phyloP scores from a whole-genome alignment of 2,113 vertebrate genomes.

The Oceanodroma tethys region DNA sequence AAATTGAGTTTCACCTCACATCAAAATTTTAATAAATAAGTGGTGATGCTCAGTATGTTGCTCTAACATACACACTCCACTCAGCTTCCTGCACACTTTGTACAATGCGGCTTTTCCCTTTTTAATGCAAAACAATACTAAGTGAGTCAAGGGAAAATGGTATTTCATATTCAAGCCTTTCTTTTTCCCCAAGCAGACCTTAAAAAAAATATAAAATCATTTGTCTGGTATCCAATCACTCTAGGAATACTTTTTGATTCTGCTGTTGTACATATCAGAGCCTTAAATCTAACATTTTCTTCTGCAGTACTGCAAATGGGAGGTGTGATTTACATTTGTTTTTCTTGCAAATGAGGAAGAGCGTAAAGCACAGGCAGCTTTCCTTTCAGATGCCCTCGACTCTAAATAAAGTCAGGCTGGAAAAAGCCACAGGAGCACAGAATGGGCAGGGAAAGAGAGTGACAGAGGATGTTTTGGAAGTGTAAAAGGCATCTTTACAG shows the following conservation, averaged over 20 bases:
- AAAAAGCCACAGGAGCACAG: neutral
- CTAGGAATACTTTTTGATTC: neutral
- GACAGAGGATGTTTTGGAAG: neutral
- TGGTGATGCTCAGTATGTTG: neutral
- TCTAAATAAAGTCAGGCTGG: neutral
- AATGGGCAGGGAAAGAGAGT: neutral
- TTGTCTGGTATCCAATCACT: neutral
- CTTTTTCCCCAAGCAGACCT: neutral
- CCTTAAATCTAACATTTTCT: constrained; percentile 36
- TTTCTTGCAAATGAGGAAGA: constrained; percentile 44
- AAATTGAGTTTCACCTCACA: constrained; percentile 53
- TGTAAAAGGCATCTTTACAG: constrained; percentile 30
- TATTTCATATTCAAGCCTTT: constrained; percentile 15
- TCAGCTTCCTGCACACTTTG: neutral
- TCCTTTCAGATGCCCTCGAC: neutral
- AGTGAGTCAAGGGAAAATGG: neutral
- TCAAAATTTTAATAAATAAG: constrained; percentile 61
- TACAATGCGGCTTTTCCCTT: neutral
- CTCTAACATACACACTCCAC: neutral
- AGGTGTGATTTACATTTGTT: constrained; percentile 50
- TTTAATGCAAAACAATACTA: constrained; percentile 35
- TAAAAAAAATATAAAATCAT: neutral
- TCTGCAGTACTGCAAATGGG: neutral
- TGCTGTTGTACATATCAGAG: neutral
- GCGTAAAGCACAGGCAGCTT: constrained; percentile 24